Percentiles rank a stretch among this genome's conserved stretches.
These are phyloP conservation scores for Xenotilapia flavipinnis DNA, from an alignment of 2,113 vertebrate genomes.

Conservation along the genomic window DNA sequence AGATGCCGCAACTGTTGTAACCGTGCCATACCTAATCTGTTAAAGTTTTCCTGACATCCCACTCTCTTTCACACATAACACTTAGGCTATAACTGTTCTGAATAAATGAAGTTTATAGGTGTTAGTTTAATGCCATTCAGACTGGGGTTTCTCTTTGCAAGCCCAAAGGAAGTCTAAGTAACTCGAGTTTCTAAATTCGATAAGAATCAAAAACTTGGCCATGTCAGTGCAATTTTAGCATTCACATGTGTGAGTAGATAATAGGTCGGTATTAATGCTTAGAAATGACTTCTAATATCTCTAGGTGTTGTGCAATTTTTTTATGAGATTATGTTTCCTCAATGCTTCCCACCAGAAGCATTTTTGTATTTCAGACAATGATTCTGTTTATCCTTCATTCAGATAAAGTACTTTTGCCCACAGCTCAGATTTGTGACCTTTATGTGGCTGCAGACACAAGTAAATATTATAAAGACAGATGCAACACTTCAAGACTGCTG, in stretches of 20 bases:
- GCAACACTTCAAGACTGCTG: not conserved
- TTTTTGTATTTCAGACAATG: not conserved
- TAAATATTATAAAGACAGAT: not conserved
- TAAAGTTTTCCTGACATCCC: not conserved
- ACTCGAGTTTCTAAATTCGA: not conserved
- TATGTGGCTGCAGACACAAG: not conserved
- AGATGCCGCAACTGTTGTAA: not conserved
- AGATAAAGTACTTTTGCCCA: not conserved
- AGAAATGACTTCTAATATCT: not conserved
- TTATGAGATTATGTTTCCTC: not conserved
- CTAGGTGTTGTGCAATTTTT: not conserved
- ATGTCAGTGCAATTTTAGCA: not conserved
- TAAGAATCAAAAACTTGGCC: not conserved
- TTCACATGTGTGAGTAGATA: not conserved
- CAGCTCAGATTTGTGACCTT: not conserved
- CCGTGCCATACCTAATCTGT: not conserved
- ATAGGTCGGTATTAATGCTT: fast-evolving
- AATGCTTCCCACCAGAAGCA: not conserved
- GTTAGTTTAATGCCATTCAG: not conserved
- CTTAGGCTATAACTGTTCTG: not conserved
- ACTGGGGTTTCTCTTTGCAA: not conserved
- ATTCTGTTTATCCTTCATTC: not conserved
- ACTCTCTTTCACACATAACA: not conserved
- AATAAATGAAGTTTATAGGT: not conserved
- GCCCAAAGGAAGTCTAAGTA: not conserved